Conservation (phyloP, 2,113 vertebrate genomes). For the Pica pica region DNA sequence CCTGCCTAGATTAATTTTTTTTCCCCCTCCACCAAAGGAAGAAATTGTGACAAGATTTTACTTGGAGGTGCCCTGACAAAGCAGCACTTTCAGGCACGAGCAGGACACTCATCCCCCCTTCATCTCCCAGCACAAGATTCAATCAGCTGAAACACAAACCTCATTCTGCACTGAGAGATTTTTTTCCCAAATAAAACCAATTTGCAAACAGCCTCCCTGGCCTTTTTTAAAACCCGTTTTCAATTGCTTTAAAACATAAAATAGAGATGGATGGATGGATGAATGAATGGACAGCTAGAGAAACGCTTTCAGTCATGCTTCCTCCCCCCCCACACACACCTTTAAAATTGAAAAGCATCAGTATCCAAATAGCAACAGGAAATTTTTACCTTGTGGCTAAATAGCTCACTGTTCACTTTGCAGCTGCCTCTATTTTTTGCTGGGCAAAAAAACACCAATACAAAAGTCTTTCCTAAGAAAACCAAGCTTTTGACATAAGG, state of each 20-base stretch:
- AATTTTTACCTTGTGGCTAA: slow-evolving; percentile 59
- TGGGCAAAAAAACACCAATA: slow-evolving; percentile 39
- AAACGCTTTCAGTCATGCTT: slow-evolving; percentile 51
- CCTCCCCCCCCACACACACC: not conserved
- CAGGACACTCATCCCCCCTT: not conserved
- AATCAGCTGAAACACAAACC: slow-evolving; percentile 41
- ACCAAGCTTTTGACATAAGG: slow-evolving; percentile 59
- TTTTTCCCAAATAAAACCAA: not conserved
- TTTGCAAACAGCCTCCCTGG: slow-evolving; percentile 7
- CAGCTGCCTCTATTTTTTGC: slow-evolving; percentile 61
- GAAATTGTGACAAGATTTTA: slow-evolving; percentile 9
- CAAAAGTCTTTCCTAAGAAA: slow-evolving; percentile 56
- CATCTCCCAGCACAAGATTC: slow-evolving; percentile 8
- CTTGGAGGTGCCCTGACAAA: not conserved
- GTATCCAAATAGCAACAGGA: slow-evolving; percentile 56
- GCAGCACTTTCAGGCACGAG: not conserved
- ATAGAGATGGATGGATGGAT: slow-evolving; percentile 30
- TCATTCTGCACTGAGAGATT: not conserved
- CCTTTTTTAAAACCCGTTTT: slow-evolving; percentile 14
- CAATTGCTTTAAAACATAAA: slow-evolving; percentile 9
- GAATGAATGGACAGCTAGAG: slow-evolving; percentile 36
- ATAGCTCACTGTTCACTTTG: slow-evolving; percentile 60
- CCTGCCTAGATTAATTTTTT: not conserved
- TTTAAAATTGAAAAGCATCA: slow-evolving; percentile 51
- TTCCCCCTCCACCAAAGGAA: not conserved